phyloP scores from a whole-genome alignment of 2,113 vertebrate species.

The Cebidichthys violaceus region DNA sequence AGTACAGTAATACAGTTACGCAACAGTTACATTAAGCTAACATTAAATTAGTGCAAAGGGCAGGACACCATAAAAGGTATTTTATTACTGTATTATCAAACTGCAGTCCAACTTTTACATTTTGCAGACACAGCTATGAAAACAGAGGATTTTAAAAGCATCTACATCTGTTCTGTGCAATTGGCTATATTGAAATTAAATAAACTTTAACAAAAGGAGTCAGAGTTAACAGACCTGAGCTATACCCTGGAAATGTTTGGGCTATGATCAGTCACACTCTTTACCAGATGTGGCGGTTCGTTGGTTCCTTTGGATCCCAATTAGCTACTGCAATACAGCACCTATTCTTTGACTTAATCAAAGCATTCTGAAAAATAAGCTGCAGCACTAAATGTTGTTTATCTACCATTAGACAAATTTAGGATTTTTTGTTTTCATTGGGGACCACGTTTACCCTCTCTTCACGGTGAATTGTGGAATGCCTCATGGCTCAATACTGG shows the following conservation, averaged over 20 bases:
- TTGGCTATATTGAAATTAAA: neutral
- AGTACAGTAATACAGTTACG: slow-evolving; percentile 26
- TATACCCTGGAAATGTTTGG: neutral
- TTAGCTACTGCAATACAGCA: neutral
- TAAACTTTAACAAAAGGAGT: neutral
- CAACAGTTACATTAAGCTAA: slow-evolving; percentile 26
- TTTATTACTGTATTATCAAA: neutral
- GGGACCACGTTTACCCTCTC: neutral
- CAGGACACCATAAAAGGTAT: slow-evolving; percentile 6
- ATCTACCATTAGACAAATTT: neutral
- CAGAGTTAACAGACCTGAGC: neutral
- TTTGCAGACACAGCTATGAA: neutral
- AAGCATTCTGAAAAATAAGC: neutral
- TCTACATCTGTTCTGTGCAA: neutral
- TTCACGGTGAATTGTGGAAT: neutral
- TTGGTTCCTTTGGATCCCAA: neutral
- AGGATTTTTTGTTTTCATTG: neutral
- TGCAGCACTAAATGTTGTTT: neutral
- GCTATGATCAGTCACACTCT: neutral
- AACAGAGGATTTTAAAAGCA: slow-evolving; percentile 3
- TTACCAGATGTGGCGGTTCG: neutral
- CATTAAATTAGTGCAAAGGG: slow-evolving; percentile 24
- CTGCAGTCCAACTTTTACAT: neutral
- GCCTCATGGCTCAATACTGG: neutral
- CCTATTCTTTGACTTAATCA: neutral